phyloP scores from a whole-genome alignment of 2,888 invertebrate species.

The Eucera pruinosa region DNA sequence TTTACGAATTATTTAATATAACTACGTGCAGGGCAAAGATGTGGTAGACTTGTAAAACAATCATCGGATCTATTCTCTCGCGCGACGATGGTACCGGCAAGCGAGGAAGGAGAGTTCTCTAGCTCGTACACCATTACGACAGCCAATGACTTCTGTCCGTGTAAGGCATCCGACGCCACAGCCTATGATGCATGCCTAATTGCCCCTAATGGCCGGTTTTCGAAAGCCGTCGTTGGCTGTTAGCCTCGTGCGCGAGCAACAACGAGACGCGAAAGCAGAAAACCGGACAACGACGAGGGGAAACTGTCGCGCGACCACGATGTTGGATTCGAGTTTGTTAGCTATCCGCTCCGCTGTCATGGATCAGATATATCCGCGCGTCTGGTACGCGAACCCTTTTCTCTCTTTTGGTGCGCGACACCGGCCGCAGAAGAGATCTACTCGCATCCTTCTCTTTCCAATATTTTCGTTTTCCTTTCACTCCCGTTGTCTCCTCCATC shows the following conservation, averaged over 20 bases:
- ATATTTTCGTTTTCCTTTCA: background rate
- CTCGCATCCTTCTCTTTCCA: background rate
- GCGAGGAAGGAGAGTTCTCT: conserved; percentile 21
- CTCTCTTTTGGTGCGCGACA: conserved; percentile 45
- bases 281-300: background rate
- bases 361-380: conserved; percentile 40
- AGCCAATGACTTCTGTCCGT: conserved; percentile 72
- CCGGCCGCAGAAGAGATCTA: conserved; percentile 21
- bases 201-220: conserved; percentile 76
- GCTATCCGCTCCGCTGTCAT: conserved; percentile 47
- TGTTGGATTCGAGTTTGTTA: conserved; percentile 53
- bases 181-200: conserved; percentile 79
- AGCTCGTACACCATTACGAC: conserved; percentile 63
- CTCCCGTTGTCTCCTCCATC: conserved; percentile 5
- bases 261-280: conserved; percentile 34
- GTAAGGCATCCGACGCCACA: conserved; percentile 71
- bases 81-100: background rate
- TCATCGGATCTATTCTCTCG: conserved; percentile 30
- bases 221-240: conserved; percentile 70
- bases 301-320: conserved; percentile 12
- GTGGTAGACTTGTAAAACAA: conserved; percentile 27
- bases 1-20: too few species aligned
- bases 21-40: background rate
- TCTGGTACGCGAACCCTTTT: conserved; percentile 27
- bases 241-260: conserved; percentile 31